Evolutionary conservation across 2,797 vertebrate genomes (phyloP).

Genomic region (Sebastes trivittatus): DNA sequence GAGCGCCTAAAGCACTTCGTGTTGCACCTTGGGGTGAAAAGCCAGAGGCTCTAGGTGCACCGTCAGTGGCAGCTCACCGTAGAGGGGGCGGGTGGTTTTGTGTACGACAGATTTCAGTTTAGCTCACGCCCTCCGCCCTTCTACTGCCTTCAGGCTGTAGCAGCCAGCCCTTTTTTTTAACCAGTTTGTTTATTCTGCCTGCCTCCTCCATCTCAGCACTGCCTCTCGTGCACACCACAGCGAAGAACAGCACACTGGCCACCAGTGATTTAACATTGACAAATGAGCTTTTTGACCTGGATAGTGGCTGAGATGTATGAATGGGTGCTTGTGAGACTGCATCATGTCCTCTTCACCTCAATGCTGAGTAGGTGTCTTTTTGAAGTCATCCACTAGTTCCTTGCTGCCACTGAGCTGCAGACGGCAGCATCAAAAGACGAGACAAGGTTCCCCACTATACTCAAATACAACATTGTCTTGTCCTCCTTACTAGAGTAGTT

Average conservation of each 20-base stretch:
- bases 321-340: neutral
- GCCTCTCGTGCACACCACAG: neutral
- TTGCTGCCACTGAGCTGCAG: neutral
- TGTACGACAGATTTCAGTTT: constrained; percentile 48
- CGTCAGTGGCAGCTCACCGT: constrained; percentile 29
- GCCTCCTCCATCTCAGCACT: neutral
- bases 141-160: constrained; percentile 55
- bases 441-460: neutral
- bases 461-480: neutral
- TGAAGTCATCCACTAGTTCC: constrained; percentile 6
- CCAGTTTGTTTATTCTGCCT: constrained; percentile 42
- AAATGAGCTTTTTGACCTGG: neutral
- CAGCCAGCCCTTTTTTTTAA: constrained; percentile 9
- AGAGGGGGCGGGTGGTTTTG: constrained; percentile 32
- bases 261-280: neutral
- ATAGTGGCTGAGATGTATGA: neutral
- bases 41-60: constrained; percentile 56
- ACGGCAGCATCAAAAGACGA: constrained; percentile 1
- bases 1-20: constrained; percentile 52
- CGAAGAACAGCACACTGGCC: constrained; percentile 15
- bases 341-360: neutral
- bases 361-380: neutral
- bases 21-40: constrained; percentile 60
- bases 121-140: constrained; percentile 14
- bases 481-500: neutral